Evolutionary conservation across 2,113 vertebrate genomes (phyloP).

Genomic region (Xiphophorus hellerii): DNA sequence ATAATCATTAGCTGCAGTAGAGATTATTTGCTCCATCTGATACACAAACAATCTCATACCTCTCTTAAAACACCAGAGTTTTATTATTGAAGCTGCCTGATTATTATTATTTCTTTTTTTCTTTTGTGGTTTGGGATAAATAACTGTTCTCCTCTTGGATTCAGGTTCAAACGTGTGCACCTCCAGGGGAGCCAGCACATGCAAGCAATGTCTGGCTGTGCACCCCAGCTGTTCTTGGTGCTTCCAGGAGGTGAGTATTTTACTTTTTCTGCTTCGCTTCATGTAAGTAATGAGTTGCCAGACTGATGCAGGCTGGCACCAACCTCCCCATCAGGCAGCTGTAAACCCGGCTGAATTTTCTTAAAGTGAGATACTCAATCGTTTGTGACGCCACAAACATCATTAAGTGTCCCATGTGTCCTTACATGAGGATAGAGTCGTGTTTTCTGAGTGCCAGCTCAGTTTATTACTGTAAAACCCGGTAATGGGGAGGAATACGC

Average conservation of each 20-base stretch:
- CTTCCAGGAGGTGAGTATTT: conserved; percentile 85
- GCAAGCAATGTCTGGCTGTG: conserved; percentile 91
- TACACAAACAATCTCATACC: neutral
- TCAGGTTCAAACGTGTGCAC: conserved; percentile 90
- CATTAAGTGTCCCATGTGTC: neutral
- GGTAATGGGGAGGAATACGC: neutral
- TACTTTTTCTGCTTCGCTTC: conserved; percentile 22
- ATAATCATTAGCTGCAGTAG: no score
- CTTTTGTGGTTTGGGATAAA: neutral
- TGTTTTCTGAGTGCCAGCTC: conserved; percentile 21
- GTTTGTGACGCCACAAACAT: neutral
- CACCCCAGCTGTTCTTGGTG: conserved; percentile 94
- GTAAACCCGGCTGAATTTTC: neutral
- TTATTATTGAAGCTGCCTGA: neutral
- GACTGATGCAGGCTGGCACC: conserved; percentile 28
- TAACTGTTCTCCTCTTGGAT: conserved; percentile 34
- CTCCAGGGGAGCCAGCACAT: conserved; percentile 92
- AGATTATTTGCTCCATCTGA: no score
- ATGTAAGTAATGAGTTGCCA: conserved; percentile 2
- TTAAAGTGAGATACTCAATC: neutral
- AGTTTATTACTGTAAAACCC: conserved; percentile 17
- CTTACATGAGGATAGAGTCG: neutral
- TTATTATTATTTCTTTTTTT: neutral
- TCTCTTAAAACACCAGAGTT: neutral
- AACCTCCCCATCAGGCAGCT: neutral